A percentile compares a stretch with the other conserved stretches of the same genome.
phyloP scores from a whole-genome alignment of 2,888 invertebrate species.

The Orchesella flavescens region DNA sequence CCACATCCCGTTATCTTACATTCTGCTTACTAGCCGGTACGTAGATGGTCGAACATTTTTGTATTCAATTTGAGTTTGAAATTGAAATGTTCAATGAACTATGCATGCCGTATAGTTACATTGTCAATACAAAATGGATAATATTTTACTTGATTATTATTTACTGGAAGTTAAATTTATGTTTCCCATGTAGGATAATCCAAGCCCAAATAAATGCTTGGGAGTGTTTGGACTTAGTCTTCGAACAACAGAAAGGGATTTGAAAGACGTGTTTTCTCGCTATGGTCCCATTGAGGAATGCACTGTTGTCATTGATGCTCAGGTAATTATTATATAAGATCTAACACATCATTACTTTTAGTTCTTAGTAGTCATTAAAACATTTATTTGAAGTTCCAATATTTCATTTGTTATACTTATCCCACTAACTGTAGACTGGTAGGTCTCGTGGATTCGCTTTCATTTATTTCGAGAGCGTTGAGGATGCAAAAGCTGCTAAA shows the following conservation, averaged over 20 bases:
- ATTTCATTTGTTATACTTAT: no score
- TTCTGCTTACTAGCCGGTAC: slow-evolving; percentile 54
- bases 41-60: slow-evolving; percentile 32
- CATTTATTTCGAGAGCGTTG: slow-evolving; percentile 90
- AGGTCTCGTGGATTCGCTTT: slow-evolving; percentile 97
- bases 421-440: slow-evolving; percentile 81
- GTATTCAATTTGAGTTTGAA: not conserved
- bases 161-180: no score
- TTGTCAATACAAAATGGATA: not conserved
- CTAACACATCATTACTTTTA: slow-evolving; percentile 4
- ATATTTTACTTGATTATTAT: no score
- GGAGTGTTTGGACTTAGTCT: slow-evolving; percentile 78
- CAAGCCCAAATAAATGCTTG: slow-evolving; percentile 76
- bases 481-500: slow-evolving; percentile 94
- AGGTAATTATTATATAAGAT: slow-evolving; percentile 62
- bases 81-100: not conserved
- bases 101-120: not conserved
- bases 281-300: slow-evolving; percentile 77
- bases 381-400: no score
- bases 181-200: slow-evolving; percentile 74
- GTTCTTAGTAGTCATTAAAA: no score
- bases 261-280: slow-evolving; percentile 77
- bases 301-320: slow-evolving; percentile 71
- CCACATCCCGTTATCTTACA: slow-evolving; percentile 28
- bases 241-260: slow-evolving; percentile 78